phyloP scores from a whole-genome alignment of 2,797 vertebrate species.

The Lithobates pipiens region DNA sequence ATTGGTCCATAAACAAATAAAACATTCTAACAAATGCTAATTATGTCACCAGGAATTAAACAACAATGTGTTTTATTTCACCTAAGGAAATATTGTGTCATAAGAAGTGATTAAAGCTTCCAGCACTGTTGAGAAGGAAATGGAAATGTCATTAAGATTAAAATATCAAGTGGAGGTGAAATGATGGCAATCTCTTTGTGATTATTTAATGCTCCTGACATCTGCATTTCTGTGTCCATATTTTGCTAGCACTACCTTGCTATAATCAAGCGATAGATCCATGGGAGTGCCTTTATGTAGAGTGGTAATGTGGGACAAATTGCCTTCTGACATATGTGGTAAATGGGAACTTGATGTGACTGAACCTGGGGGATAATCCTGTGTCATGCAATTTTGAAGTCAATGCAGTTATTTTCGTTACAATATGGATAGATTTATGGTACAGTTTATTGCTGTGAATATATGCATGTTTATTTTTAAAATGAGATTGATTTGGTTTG shows the following conservation, averaged over 20 bases:
- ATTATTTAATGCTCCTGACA: slow-evolving; percentile 75
- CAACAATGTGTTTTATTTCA: slow-evolving; percentile 41
- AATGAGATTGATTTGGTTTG: slow-evolving; percentile 69
- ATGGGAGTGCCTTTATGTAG: slow-evolving; percentile 75
- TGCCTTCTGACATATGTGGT: slow-evolving; percentile 77
- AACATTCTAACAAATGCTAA: slow-evolving; percentile 37
- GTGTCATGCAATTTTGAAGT: slow-evolving; percentile 71
- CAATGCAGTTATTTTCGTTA: slow-evolving; percentile 71
- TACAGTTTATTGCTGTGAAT: slow-evolving; percentile 72
- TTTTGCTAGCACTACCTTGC: slow-evolving; percentile 67
- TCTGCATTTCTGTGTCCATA: slow-evolving; percentile 68
- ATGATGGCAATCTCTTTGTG: slow-evolving; percentile 71
- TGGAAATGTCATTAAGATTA: slow-evolving; percentile 65
- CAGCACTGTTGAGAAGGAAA: slow-evolving; percentile 57
- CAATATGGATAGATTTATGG: slow-evolving; percentile 69
- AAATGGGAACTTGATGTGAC: slow-evolving; percentile 75
- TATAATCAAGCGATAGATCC: slow-evolving; percentile 78
- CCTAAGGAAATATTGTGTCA: slow-evolving; percentile 52
- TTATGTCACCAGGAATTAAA: slow-evolving; percentile 36
- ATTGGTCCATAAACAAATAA: neutral
- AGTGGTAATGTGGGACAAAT: slow-evolving; percentile 78
- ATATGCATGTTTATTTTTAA: slow-evolving; percentile 72
- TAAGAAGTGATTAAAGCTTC: slow-evolving; percentile 36
- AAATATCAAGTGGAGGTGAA: slow-evolving; percentile 67
- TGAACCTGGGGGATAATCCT: slow-evolving; percentile 72